Base-by-base conservation (phyloP, 2,888 invertebrate species). In the Bellardia bayeri region DNA sequence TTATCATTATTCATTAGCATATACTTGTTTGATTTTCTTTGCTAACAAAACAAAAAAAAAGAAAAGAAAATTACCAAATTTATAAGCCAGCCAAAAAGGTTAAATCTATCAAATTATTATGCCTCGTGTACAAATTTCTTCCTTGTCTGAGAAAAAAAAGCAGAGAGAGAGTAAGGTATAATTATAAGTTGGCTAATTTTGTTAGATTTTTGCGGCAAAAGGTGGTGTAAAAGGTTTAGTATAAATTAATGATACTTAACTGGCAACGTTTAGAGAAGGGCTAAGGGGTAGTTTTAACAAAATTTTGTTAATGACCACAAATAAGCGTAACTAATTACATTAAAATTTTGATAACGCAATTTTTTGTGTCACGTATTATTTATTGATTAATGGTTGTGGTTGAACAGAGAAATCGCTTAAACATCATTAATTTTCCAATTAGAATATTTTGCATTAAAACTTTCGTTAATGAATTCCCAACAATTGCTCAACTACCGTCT, bases 121-220 rank as follows among this genome's bases (percentile, higher is more conserved):
- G 76, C 76, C 54, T 76, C 23, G 54, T 54, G 16, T 49, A 49
- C 5, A 9, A 49, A 23, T 23, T 33, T 75, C 33, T 33, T 49
- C 9, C 16, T 58, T 30, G 6, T 56, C 30, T 30, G 11, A 30
- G 11, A 3, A 0, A 37, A 13, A 14, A 11, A 3, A 9, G 33
- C 11, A 30, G 33, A 58, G 2, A 30, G 14, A n/a, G 7, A 33
- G 56, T 40, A 51, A 58, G 8, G 6, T 33, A 49, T 11, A 45
- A 33, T 45, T 63, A 3, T 76, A 64, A 76, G 40, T 76, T 64
- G 40, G 6, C 40, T 76, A 76, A 64, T 76, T 76, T 76, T 64
- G 37, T 40, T 42, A 54, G 33, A 75, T 51, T 49, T 63, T 63
- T 37, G 8, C 14, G 13, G 2, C 2, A 1, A 75, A 63, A 63